Base-by-base conservation (phyloP, 1,140 invertebrate genomes). In the Archivesica marissinica region DNA sequence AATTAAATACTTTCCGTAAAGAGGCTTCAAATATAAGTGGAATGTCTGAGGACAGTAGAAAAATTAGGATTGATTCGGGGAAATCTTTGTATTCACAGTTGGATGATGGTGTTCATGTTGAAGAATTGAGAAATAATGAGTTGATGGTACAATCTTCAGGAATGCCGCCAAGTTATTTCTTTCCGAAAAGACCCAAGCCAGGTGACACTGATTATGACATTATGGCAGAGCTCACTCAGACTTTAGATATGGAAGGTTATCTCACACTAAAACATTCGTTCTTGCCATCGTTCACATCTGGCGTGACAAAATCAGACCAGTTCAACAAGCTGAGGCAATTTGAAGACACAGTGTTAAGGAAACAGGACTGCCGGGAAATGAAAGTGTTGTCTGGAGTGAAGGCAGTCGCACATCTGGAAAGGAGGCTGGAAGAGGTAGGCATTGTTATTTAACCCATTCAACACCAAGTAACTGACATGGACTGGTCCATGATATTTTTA, bases 251-350 rank as follows among this genome's bases (percentile, higher is more conserved):
- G 17, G 84, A 88, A 47, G 72, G 74, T 39, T 80, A 64, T 15
- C 38, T 78, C 17, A 85, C 86, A 23, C 76, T 88, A 50, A 88
- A 86, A 76, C 88, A 92, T 56, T 84, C 82, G n/a, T 90, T 93
- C 75, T 25, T 93, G 25, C 88, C 91, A 30, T 90, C 88, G 56
- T 89, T 92, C 72, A 88, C 86, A 74, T 59, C 85, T 30, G 92
- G 91, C 15, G 88, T 92, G 1, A 94, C 93, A 33, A 93, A 92
- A 68, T 87, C 82, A 75, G 93, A 94, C 81, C 93, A 94, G 75
- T 93, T 89, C 80, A 77, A 80, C 11, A 89, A 89, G 68, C 81
- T 92, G 59, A 92, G 89, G 56, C 52, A 86, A 17, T 92, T 93
- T 91, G 92, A 93, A 75, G 72, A 54, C 70, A 79, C 68, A 50